Percentiles rank a stretch among this genome's conserved stretches.
Conservation (phyloP, 2,888 invertebrate species). For the Lasioglossum malachurum region DNA sequence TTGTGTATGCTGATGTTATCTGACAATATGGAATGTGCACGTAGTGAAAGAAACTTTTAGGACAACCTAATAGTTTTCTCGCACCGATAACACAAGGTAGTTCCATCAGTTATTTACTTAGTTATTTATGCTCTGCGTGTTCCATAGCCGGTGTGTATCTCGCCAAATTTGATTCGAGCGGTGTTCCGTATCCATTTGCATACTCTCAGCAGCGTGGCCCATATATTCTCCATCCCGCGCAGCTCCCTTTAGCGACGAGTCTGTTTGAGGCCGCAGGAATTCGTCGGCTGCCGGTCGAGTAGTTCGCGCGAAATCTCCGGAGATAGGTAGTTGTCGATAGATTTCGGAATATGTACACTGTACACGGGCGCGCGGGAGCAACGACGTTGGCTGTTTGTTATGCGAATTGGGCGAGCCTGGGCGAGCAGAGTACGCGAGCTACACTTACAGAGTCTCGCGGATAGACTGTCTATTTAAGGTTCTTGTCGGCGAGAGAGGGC, state of each 20-base stretch:
- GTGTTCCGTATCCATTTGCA: not conserved
- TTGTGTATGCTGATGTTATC: no score
- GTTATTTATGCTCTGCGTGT: not conserved
- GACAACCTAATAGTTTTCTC: not conserved
- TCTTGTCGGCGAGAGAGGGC: conserved; percentile 5
- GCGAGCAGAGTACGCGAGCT: not conserved
- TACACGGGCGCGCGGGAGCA: not conserved
- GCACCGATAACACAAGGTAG: not conserved
- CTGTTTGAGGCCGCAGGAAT: conserved; percentile 34
- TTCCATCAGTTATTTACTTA: not conserved
- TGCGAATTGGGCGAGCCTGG: not conserved
- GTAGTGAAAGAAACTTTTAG: no score
- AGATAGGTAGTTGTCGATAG: conserved; percentile 34
- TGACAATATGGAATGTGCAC: no score
- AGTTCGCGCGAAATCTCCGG: conserved; percentile 18
- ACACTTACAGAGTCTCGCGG: not conserved
- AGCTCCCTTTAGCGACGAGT: conserved; percentile 5
- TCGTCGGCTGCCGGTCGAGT: conserved; percentile 18
- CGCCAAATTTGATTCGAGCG: not conserved
- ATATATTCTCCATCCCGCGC: not conserved
- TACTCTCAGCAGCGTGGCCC: not conserved
- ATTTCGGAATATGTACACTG: not conserved
- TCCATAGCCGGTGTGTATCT: not conserved
- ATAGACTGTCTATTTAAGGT: conserved; percentile 21
- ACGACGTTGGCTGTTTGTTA: conserved; percentile 27